A percentile compares a stretch with the other conserved stretches of the same genome.
Conservation (phyloP, 2,888 invertebrate species). For the Noctua comes region DNA sequence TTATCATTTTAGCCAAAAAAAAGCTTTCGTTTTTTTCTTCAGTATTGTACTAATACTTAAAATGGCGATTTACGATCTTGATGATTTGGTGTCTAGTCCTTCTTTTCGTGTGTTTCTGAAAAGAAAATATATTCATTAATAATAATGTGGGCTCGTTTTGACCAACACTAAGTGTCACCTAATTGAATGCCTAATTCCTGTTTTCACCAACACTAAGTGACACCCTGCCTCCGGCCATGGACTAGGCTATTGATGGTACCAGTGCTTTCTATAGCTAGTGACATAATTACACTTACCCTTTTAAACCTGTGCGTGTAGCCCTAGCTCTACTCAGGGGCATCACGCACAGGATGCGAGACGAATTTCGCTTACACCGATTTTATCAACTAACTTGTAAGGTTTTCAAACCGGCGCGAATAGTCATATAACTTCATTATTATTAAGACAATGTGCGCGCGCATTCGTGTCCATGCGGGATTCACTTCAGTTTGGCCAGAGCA, state of each 20-base stretch:
- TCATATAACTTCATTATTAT: too few species aligned
- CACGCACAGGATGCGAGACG: too few species aligned
- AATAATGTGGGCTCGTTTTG: not conserved
- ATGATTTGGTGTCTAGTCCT: constrained; percentile 77
- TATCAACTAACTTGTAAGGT: not conserved
- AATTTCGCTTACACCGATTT: not conserved
- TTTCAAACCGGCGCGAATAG: not conserved
- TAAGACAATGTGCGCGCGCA: not conserved
- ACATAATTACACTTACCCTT: too few species aligned
- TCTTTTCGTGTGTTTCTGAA: constrained; percentile 89
- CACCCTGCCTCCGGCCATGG: too few species aligned
- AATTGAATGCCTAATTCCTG: too few species aligned
- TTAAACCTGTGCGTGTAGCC: too few species aligned
- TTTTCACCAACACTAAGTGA: too few species aligned
- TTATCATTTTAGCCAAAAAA: not conserved
- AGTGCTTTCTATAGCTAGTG: too few species aligned
- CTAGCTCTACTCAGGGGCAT: too few species aligned
- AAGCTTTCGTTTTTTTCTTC: not conserved
- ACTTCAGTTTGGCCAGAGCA: not conserved
- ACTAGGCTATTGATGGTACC: too few species aligned
- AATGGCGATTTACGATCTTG: constrained; percentile 4
- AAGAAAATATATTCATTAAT: constrained; percentile 62
- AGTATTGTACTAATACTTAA: constrained; percentile 41
- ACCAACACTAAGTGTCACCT: too few species aligned
- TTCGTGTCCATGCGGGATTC: not conserved